Conservation (phyloP, 1,140 invertebrate species). For the Drosophila burlai region DNA sequence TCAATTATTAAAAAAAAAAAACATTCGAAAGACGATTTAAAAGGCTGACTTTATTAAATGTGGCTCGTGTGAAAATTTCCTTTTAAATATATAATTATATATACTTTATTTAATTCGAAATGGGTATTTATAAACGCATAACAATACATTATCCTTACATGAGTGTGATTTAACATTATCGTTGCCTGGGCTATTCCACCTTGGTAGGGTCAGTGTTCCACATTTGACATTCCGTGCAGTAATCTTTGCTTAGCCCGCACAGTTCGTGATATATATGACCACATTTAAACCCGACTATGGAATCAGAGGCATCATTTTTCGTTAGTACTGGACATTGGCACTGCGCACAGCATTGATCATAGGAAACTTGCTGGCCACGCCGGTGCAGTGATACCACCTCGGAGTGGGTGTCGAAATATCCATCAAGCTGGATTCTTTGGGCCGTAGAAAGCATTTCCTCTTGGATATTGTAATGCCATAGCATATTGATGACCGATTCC, state of each 20-base stretch:
- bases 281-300: slow-evolving; percentile 94
- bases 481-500: slow-evolving; percentile 96
- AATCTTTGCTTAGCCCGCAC: slow-evolving; percentile 87
- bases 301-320: slow-evolving; percentile 88
- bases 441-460: slow-evolving; percentile 95
- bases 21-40: too few relatives aligned
- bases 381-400: slow-evolving; percentile 92
- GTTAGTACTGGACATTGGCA: slow-evolving; percentile 90
- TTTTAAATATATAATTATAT: too few relatives aligned
- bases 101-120: neutral
- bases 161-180: neutral
- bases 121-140: neutral
- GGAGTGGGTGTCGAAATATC: slow-evolving; percentile 96
- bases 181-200: slow-evolving; percentile 6
- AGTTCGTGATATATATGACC: slow-evolving; percentile 95
- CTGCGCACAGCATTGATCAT: slow-evolving; percentile 91
- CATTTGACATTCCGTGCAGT: slow-evolving; percentile 87
- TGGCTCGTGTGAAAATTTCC: too few relatives aligned
- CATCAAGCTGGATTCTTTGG: slow-evolving; percentile 93
- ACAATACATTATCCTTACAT: neutral
- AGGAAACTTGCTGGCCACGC: slow-evolving; percentile 90
- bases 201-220: slow-evolving; percentile 11
- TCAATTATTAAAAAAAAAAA: too few relatives aligned
- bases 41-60: too few relatives aligned
- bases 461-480: slow-evolving; percentile 97